A percentile compares a stretch with the other conserved stretches of the same genome.
Conservation (phyloP, 2,888 invertebrate species). For the Lepetodrilus schrolli region DNA sequence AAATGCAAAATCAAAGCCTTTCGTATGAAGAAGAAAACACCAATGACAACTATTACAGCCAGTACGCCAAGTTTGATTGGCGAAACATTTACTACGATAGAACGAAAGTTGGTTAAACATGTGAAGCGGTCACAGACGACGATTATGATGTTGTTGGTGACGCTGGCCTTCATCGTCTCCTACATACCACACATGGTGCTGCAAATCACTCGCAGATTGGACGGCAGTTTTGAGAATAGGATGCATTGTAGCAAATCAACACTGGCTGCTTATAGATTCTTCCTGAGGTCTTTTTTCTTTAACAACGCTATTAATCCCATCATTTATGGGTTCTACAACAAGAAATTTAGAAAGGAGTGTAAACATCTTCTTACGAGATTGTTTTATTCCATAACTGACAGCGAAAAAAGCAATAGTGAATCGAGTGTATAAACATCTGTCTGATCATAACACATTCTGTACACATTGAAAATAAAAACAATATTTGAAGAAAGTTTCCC, state of each 20-base stretch:
- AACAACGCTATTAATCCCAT: conserved; percentile 24
- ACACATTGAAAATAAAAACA: too few relatives aligned
- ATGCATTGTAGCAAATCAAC: not conserved
- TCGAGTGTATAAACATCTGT: not conserved
- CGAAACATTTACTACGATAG: not conserved
- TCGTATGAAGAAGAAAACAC: not conserved
- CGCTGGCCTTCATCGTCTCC: not conserved
- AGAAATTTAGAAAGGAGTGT: conserved; percentile 6
- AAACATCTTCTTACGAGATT: not conserved
- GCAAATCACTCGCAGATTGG: not conserved
- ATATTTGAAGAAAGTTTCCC: too few relatives aligned
- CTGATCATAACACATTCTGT: too few relatives aligned
- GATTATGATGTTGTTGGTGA: conserved; percentile 27
- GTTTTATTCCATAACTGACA: not conserved
- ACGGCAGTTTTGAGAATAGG: not conserved
- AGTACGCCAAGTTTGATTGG: not conserved
- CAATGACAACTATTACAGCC: not conserved
- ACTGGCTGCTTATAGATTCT: not conserved
- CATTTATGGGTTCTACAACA: conserved; percentile 23
- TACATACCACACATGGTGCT: not conserved
- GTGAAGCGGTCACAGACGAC: conserved; percentile 20
- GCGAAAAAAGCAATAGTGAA: not conserved
- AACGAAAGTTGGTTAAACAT: not conserved
- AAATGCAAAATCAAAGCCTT: too few relatives aligned
- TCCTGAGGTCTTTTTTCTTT: conserved; percentile 20